A percentile compares a stretch with the other conserved stretches of the same genome.
Conservation (phyloP, 2,113 vertebrate genomes). For the Orthonyx spaldingii region DNA sequence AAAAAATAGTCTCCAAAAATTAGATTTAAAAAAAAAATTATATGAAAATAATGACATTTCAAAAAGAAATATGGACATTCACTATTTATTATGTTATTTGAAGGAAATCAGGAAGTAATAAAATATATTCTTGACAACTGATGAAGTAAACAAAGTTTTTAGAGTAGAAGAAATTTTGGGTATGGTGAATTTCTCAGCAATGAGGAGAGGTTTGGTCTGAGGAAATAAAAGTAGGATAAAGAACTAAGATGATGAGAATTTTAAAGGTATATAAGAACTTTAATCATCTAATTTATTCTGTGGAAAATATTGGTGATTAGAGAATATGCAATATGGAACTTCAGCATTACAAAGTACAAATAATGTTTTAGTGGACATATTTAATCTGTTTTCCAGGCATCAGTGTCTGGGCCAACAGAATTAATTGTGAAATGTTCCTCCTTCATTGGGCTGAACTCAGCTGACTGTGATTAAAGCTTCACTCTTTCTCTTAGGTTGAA, state of each 20-base stretch:
- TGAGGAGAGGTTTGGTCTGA: background rate
- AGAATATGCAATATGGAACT: background rate
- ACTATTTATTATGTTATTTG: background rate
- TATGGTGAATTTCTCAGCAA: background rate
- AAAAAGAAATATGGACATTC: background rate
- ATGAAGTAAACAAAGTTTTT: background rate
- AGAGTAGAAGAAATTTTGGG: background rate
- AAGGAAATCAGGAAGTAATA: background rate
- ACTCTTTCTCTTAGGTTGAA: background rate
- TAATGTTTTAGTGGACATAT: background rate
- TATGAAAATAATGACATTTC: background rate
- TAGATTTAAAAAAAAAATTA: background rate
- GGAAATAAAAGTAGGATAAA: background rate
- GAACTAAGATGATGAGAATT: background rate
- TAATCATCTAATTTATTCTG: background rate
- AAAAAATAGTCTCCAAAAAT: background rate
- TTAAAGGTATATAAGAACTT: background rate
- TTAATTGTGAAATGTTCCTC: background rate
- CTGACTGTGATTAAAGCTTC: background rate
- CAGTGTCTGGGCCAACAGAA: background rate
- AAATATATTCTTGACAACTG: background rate
- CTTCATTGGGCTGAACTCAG: background rate
- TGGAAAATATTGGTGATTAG: background rate
- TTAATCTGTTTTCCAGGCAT: background rate
- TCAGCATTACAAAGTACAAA: background rate